Percentiles rank a stretch among this genome's conserved stretches.
Evolutionary conservation across 2,797 vertebrate species (phyloP).

Genomic region (Myotis myotis): DNA sequence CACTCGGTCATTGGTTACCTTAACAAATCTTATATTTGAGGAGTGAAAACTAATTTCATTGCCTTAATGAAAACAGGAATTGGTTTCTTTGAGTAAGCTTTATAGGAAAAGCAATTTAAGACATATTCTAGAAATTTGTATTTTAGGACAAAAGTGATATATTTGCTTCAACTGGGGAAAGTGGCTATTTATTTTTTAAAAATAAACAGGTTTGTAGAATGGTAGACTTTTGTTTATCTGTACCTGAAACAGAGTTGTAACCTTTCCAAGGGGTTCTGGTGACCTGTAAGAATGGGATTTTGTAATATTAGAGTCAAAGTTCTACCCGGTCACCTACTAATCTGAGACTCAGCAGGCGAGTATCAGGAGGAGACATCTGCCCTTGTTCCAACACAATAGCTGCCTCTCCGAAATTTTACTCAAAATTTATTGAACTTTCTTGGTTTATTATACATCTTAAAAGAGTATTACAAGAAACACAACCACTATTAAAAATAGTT

Average conservation of each 20-base stretch:
- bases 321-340: neutral
- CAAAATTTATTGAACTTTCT: slow-evolving; percentile 53
- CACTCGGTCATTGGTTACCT: neutral
- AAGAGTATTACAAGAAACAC: neutral
- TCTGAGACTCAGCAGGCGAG: slow-evolving; percentile 58
- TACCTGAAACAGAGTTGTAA: slow-evolving; percentile 69
- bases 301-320: slow-evolving; percentile 59
- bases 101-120: slow-evolving; percentile 55
- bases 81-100: slow-evolving; percentile 63
- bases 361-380: slow-evolving; percentile 39
- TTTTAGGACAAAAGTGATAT: slow-evolving; percentile 52
- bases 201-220: slow-evolving; percentile 67
- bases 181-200: slow-evolving; percentile 53
- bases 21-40: slow-evolving; percentile 51
- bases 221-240: slow-evolving; percentile 73
- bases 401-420: slow-evolving; percentile 40
- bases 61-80: slow-evolving; percentile 60
- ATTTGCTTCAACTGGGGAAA: slow-evolving; percentile 28
- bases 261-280: slow-evolving; percentile 60
- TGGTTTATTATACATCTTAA: neutral
- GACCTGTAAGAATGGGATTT: slow-evolving; percentile 61
- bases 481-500: slow-evolving; percentile 26
- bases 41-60: slow-evolving; percentile 67
- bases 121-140: slow-evolving; percentile 37
- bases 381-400: neutral